Conservation (phyloP, 37 sponge, comb jelly and placozoan genomes). For the Cliona cf. orientalis region DNA sequence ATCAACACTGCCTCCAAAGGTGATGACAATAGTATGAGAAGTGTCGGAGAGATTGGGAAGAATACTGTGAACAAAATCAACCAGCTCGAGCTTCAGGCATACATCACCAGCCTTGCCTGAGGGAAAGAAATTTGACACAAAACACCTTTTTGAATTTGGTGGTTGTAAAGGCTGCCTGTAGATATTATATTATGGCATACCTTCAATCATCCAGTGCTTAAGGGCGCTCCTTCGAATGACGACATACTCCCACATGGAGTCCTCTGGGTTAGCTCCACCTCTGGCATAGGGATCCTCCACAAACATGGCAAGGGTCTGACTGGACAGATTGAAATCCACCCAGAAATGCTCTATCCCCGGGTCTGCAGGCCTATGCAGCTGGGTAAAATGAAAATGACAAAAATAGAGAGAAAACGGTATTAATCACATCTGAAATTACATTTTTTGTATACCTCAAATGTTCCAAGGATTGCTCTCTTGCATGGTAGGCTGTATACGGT, state of each 20-base stretch:
- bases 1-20: neutral
- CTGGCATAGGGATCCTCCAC: constrained; percentile 14
- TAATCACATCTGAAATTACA: neutral
- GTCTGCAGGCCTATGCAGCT: constrained; percentile 37
- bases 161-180: neutral
- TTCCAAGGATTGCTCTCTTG: constrained; percentile 20
- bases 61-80: constrained; percentile 10
- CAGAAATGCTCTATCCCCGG: constrained; percentile 33
- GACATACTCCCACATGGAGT: constrained; percentile 27
- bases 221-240: constrained; percentile 7
- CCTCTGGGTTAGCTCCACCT: neutral
- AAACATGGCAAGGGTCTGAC: constrained; percentile 24
- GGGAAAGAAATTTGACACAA: neutral
- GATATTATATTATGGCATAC: neutral
- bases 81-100: neutral
- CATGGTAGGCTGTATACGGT: constrained; percentile 43
- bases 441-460: constrained; percentile 34
- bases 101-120: constrained; percentile 1
- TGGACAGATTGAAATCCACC: constrained; percentile 60
- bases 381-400: neutral
- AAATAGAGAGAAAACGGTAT: neutral
- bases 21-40: constrained; percentile 15
- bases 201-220: constrained; percentile 16
- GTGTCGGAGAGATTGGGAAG: constrained; percentile 13
- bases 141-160: neutral